These are phyloP conservation scores for Hyposoter dolosus DNA, from an alignment of 2,888 invertebrate genomes.

Conservation along the genomic window DNA sequence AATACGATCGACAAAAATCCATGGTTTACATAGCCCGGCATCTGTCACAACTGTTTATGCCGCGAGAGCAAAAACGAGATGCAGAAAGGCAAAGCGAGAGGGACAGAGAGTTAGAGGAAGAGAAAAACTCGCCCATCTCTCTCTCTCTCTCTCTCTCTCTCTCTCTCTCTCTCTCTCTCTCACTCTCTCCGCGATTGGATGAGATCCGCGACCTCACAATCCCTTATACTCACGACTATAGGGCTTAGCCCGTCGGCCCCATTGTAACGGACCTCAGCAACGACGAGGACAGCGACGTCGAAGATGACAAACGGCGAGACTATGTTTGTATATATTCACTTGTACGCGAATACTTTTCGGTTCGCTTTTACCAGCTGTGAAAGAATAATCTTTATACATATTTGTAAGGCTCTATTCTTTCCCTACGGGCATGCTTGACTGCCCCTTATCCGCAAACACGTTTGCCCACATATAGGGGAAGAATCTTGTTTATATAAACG, in stretches of 20 bases:
- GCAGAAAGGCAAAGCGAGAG: constrained; percentile 29
- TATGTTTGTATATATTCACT: constrained; percentile 58
- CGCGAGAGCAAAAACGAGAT: constrained; percentile 45
- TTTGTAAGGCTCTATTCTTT: constrained; percentile 44
- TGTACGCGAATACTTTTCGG: constrained; percentile 53
- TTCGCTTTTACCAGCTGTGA: constrained; percentile 56
- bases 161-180: constrained; percentile 57
- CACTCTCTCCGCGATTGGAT: constrained; percentile 67
- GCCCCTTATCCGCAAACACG: constrained; percentile 75
- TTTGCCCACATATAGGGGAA: constrained; percentile 40
- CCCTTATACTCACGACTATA: constrained; percentile 43
- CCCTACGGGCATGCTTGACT: constrained; percentile 75
- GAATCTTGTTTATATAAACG: constrained; percentile 8
- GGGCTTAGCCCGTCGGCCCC: constrained; percentile 66
- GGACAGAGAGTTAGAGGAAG: background rate
- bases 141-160: constrained; percentile 67
- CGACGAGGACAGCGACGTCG: constrained; percentile 40
- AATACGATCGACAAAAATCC: constrained; percentile 75
- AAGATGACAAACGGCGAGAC: constrained; percentile 51
- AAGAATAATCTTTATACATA: constrained; percentile 53
- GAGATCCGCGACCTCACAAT: constrained; percentile 65
- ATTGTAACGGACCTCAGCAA: constrained; percentile 37
- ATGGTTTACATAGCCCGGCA: constrained; percentile 81
- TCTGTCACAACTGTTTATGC: constrained; percentile 82
- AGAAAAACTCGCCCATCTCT: constrained; percentile 44